Percentiles rank a stretch among this genome's conserved stretches.
These are phyloP conservation scores for Discoglossus pictus DNA, from an alignment of 2,797 vertebrate species.

Conservation along the genomic window DNA sequence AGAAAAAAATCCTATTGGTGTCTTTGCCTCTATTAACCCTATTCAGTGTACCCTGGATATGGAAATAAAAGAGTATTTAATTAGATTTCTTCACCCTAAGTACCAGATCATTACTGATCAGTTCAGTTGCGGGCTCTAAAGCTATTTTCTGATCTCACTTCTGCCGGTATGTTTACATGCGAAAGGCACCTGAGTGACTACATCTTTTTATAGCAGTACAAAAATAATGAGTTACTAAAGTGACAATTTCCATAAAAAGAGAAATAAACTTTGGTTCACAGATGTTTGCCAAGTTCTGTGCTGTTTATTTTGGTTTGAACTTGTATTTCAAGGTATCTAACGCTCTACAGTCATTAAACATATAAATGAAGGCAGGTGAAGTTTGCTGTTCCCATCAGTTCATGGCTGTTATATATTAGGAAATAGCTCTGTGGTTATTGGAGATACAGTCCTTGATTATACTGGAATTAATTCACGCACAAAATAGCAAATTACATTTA, in stretches of 20 bases:
- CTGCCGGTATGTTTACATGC: not conserved
- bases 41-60: no score
- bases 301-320: slow-evolving; percentile 2
- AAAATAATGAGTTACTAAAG: slow-evolving; percentile 23
- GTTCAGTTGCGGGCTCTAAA: not conserved
- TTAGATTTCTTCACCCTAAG: no score
- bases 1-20: no score
- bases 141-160: not conserved
- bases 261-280: not conserved
- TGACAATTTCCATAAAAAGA: slow-evolving; percentile 17
- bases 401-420: no score
- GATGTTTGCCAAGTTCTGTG: not conserved
- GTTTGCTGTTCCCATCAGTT: no score
- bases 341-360: slow-evolving; percentile 24
- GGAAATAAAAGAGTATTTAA: no score
- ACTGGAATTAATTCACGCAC: no score
- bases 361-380: slow-evolving; percentile 6
- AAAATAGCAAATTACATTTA: no score
- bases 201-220: slow-evolving; percentile 8
- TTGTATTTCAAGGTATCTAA: slow-evolving; percentile 9
- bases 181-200: slow-evolving; percentile 4
- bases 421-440: no score
- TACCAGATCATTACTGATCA: no score
- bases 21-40: no score
- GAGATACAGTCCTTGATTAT: no score